Base-by-base conservation (phyloP, 2,113 vertebrate species). In the Marmota flaviventris region DNA sequence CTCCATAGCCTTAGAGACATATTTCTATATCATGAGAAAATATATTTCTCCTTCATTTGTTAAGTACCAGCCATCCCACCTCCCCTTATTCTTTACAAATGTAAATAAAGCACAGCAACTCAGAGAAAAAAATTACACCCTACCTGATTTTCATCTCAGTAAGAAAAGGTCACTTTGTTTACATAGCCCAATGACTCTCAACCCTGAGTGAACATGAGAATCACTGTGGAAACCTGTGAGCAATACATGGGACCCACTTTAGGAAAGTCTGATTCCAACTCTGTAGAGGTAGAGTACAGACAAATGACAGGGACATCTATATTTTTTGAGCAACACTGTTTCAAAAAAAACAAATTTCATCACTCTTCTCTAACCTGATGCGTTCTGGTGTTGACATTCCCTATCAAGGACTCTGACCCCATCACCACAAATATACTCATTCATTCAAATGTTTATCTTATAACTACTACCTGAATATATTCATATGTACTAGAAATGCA, bases 141-240 rank as follows among this genome's bases (percentile, higher is more conserved):
- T 79, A 72, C 37, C 65, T 88, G 61, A 79, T 93, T 91, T 97
- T 88, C 65, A 91, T 22, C 75, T 95, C 65, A 90, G 53, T 48
- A 22, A 91, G 70, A 91, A 93, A 82, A 39, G 16, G 13, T 39
- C 45, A 75, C 56, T 81, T 91, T 67, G 34, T 77, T 72, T 65
- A 95, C 32, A n/a, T 18, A 22, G 24, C 53, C 78, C 37, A 78
- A 13, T 34, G 29, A 25, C 65, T 87, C 61, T 87, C 53, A 79
- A 48, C 22, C 77, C 48, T 48, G 39, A 95, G 37, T 27, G 42
- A 72, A 95, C 39, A 77, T 29, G 18, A 82, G 29, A 86, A 82
- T 45, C 70, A 63, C 14, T 53, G 34, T 61, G 24, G 81, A 92
- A 75, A 84, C 39, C 72, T n/a, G 78, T 24, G 29, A 77, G 12